These are phyloP conservation scores for Xerus inauris DNA, from an alignment of 2,113 vertebrate genomes.

Conservation along the genomic window DNA sequence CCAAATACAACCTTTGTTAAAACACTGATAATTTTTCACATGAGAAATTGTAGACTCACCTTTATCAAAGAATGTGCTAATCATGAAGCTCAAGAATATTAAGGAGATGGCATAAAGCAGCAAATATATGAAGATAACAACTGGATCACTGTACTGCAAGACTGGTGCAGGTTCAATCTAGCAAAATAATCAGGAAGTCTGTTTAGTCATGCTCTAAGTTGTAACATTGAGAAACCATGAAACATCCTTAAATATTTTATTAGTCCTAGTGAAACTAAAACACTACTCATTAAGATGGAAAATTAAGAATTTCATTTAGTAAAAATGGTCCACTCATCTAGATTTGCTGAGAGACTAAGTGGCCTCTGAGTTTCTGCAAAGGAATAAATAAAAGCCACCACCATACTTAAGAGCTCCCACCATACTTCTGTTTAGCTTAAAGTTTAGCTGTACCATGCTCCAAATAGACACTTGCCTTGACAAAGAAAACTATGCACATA, in stretches of 20 bases:
- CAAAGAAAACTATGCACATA: constrained; percentile 92
- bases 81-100: constrained; percentile 96
- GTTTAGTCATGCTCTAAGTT: background rate
- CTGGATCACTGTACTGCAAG: constrained; percentile 93
- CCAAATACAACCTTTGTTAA: background rate
- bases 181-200: constrained; percentile 49
- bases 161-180: constrained; percentile 85
- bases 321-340: background rate
- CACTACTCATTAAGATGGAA: background rate
- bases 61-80: constrained; percentile 95
- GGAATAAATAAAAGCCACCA: background rate
- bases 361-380: background rate
- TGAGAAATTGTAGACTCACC: constrained; percentile 83
- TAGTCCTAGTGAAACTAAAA: background rate
- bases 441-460: background rate
- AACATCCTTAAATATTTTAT: background rate
- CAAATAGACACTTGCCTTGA: constrained; percentile 88
- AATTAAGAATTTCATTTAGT: background rate
- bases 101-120: constrained; percentile 91
- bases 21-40: background rate
- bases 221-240: background rate
- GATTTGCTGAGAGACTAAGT: background rate
- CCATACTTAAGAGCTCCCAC: background rate
- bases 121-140: constrained; percentile 93
- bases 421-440: background rate